Conservation (phyloP, 2,113 vertebrate species). For the Desmodus rotundus region DNA sequence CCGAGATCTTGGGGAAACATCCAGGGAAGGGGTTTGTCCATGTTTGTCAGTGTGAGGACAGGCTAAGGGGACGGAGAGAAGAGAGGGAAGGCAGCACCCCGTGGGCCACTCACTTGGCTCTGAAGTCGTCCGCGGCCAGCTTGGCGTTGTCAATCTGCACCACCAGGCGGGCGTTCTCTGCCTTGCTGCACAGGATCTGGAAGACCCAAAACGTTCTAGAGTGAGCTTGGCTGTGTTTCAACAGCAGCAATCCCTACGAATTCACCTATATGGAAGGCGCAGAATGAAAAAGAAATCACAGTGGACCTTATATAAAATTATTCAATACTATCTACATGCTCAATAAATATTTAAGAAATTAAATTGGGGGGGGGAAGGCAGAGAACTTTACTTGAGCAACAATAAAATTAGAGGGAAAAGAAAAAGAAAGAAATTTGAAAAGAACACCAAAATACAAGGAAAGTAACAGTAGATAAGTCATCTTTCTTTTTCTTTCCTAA, state of each 20-base stretch:
- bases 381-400: no score
- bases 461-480: not conserved
- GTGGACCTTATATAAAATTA: not conserved
- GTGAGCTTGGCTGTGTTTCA: not conserved
- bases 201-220: constrained; percentile 48
- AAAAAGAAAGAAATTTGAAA: no score
- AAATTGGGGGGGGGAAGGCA: no score
- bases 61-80: not conserved
- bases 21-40: no score
- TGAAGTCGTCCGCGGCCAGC: constrained; percentile 86
- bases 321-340: not conserved
- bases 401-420: no score
- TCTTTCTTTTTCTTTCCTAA: not conserved
- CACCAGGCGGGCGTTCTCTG: constrained; percentile 82
- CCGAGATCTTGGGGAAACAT: not conserved
- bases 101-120: constrained; percentile 82
- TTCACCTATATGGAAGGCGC: not conserved
- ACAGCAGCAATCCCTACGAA: not conserved
- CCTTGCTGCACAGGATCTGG: constrained; percentile 82
- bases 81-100: not conserved
- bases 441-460: not conserved
- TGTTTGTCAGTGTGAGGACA: not conserved
- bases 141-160: constrained; percentile 85
- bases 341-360: not conserved
- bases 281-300: not conserved